A percentile compares a stretch with the other conserved stretches of the same genome.
Conservation (phyloP, 2,888 invertebrate genomes). For the Camptogramma bilineatum region DNA sequence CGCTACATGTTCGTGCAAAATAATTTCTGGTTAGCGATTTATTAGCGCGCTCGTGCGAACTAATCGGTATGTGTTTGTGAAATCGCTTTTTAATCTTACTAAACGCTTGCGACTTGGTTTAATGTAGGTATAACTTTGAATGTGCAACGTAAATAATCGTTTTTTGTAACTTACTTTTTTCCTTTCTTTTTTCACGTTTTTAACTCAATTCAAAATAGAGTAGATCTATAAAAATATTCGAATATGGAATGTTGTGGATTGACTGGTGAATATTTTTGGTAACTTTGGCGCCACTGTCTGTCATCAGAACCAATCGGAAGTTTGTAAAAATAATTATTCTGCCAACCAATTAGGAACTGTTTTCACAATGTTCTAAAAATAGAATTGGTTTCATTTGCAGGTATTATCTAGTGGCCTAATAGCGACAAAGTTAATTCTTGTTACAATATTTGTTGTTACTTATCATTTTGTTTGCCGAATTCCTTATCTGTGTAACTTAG, state of each 20-base stretch:
- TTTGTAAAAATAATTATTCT: slow-evolving; percentile 8
- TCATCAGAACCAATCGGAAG: slow-evolving; percentile 9
- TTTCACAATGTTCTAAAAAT: slow-evolving; percentile 19
- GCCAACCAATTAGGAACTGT: slow-evolving; percentile 23
- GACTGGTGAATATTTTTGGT: slow-evolving; percentile 7
- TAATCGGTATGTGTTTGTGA: neutral
- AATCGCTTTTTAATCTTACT: neutral
- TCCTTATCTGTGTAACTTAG: slow-evolving; percentile 9
- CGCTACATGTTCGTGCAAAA: neutral
- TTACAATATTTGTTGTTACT: slow-evolving; percentile 12
- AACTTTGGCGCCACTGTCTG: slow-evolving; percentile 13
- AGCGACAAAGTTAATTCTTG: slow-evolving; percentile 6
- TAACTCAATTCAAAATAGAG: neutral
- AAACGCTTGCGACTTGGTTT: no score
- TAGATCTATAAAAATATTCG: neutral
- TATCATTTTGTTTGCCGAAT: slow-evolving; percentile 8
- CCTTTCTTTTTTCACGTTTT: neutral
- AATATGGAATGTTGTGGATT: slow-evolving; percentile 7
- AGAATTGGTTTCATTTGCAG: slow-evolving; percentile 17
- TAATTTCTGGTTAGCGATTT: slow-evolving; percentile 12
- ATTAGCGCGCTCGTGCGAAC: slow-evolving; percentile 13
- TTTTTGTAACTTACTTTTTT: neutral
- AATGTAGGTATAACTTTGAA: no score
- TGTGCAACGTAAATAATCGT: neutral
- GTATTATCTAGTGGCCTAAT: slow-evolving; percentile 4